Evolutionary conservation across 2,113 vertebrate species (phyloP), one percentile per base, ranked within the genome.

Genomic region (Dasyprocta punctata): DNA sequence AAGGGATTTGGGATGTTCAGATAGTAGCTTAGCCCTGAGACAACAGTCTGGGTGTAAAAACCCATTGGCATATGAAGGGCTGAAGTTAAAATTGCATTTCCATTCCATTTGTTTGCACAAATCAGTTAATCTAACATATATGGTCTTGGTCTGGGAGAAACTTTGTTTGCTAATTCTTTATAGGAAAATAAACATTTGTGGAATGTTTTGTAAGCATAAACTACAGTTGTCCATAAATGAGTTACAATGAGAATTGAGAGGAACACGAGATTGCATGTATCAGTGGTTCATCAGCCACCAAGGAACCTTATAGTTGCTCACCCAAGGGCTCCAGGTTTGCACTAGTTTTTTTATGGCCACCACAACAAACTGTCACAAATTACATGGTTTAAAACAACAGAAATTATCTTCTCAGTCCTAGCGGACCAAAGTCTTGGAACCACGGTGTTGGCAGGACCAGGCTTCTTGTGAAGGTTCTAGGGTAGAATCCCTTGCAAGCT

Each of bases 391-490:
- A 41, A 61, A 84, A 36, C 19, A 8, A 13, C 7, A 65, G n/a
- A 24, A 56, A 30, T 78, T 61, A 4, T 58, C 30, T 7, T 41
- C 17, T 54, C 9, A n/a, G 52, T 54, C 49, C 63, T 71, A 26
- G 65, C 47, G 30, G 41, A 30, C 1, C 3, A 38, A 30, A 81
- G 36, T 28, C 11, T 47, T 38, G 5, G n/a, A 47, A 0, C 60
- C 24, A 14, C 1, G 19, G 56, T 14, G 63, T 61, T 20, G 0
- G 5, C 30, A 3, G 20, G 17, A 13, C 19, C 13, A 0, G 5
- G 44, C 69, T 58, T 33, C 38, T 33, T 41, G 60, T 5, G 49
- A 47, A 63, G 41, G 38, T 65, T n/a, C 49, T 44, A 1, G 47
- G 5, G 58, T 28, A 30, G 17, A 36, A 7, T 33, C 22, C 67